Evolutionary conservation across 2,888 invertebrate species (phyloP).

Genomic region (Eurytoma adleriae): DNA sequence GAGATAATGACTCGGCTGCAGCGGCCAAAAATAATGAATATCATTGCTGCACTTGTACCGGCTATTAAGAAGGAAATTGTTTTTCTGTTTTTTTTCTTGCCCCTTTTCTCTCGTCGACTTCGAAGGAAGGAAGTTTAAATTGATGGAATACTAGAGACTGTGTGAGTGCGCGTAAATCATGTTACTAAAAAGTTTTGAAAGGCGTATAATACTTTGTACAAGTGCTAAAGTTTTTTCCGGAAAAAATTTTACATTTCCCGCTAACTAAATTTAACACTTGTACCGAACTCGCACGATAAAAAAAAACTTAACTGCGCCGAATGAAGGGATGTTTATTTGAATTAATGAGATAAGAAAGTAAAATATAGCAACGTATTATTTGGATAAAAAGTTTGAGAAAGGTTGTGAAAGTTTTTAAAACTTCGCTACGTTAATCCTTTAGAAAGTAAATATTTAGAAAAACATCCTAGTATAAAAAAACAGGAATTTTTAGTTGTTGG

Average conservation of each 20-base stretch:
- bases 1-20: conserved; percentile 31
- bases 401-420: no score
- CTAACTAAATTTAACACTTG: background rate
- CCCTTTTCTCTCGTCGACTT: background rate
- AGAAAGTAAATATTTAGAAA: no score
- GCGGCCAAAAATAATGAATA: conserved; percentile 35
- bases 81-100: conserved; percentile 10
- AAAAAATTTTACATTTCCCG: background rate
- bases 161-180: conserved; percentile 4
- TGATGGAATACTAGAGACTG: background rate
- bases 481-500: no score
- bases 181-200: conserved; percentile 21
- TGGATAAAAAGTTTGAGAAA: no score
- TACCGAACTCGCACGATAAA: no score
- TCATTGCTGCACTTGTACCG: background rate
- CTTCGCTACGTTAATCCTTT: no score
- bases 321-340: no score
- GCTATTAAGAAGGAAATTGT: background rate
- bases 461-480: no score
- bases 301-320: no score
- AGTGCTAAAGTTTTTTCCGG: background rate
- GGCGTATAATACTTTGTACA: background rate
- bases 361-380: no score
- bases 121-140: background rate
- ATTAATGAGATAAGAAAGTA: no score